Percentiles rank a stretch among this genome's conserved stretches.
phyloP scores from a whole-genome alignment of 1,140 invertebrate genomes.

The Schlechtendalia chinensis region DNA sequence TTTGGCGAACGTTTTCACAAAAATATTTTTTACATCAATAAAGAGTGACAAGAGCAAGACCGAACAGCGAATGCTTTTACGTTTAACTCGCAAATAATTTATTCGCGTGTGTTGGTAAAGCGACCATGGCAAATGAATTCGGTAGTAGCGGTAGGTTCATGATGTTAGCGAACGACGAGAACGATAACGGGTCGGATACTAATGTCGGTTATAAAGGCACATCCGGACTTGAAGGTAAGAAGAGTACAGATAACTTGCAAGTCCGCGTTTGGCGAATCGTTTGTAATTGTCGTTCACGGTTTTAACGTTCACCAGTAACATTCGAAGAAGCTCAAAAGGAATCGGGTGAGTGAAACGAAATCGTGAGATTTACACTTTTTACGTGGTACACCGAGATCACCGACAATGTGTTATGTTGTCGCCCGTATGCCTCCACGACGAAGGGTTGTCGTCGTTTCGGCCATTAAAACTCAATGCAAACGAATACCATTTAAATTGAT shows the following conservation, averaged over 20 bases:
- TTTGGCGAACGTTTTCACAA: too few relatives aligned
- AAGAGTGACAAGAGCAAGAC: too few relatives aligned
- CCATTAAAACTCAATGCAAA: not conserved
- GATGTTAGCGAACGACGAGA: too few relatives aligned
- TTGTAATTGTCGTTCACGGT: not conserved
- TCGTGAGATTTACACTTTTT: too few relatives aligned
- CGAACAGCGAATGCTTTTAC: too few relatives aligned
- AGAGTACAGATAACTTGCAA: not conserved
- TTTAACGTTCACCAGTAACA: not conserved
- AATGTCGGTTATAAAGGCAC: not conserved
- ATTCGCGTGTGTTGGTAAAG: too few relatives aligned
- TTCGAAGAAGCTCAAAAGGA: slow-evolving; percentile 28
- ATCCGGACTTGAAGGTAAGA: not conserved
- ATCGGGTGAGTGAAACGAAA: not conserved
- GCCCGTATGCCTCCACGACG: too few relatives aligned
- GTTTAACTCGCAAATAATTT: too few relatives aligned
- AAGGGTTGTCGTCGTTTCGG: not conserved
- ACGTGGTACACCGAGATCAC: too few relatives aligned
- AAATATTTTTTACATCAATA: too few relatives aligned
- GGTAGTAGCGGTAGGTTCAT: too few relatives aligned
- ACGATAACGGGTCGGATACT: not conserved
- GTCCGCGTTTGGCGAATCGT: not conserved
- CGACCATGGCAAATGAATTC: too few relatives aligned
- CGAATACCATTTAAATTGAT: not conserved
- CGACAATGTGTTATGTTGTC: not conserved